Conservation (phyloP, 2,797 vertebrate species). For the Anabacerthia variegaticeps region DNA sequence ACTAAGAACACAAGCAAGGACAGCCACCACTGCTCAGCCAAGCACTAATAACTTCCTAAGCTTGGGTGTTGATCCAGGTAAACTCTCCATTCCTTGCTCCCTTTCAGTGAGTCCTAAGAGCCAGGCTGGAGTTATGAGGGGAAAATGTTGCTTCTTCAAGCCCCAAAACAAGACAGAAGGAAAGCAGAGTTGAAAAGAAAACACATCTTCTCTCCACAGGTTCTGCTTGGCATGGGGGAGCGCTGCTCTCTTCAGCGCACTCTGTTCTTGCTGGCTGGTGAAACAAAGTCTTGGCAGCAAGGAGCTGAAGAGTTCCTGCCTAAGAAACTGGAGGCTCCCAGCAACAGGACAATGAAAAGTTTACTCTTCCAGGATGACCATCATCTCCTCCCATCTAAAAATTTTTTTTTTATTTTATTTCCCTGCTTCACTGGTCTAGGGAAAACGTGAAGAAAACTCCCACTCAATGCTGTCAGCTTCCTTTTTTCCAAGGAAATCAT, state of each 20-base stretch:
- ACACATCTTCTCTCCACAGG: not conserved
- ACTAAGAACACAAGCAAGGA: not conserved
- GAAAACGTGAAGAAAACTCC: not conserved
- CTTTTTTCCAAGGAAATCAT: not conserved
- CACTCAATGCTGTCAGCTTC: not conserved
- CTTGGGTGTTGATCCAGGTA: not conserved
- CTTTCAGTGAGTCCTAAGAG: not conserved
- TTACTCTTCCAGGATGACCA: not conserved
- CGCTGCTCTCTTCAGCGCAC: accelerated
- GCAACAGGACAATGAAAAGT: not conserved
- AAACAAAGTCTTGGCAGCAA: not conserved
- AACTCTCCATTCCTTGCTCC: not conserved
- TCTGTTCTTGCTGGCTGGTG: not conserved
- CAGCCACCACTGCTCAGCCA: not conserved
- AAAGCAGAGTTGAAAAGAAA: not conserved
- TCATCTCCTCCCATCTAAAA: not conserved
- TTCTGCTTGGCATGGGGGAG: not conserved
- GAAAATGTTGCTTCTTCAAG: not conserved
- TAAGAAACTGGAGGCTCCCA: not conserved
- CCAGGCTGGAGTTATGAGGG: not conserved
- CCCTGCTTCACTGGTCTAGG: not conserved
- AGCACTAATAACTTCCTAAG: not conserved
- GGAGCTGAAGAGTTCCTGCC: not conserved
- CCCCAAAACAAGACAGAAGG: not conserved
- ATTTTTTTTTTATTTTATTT: not conserved